These are phyloP conservation scores for Campylomormyrus numenius DNA, from an alignment of 2,113 vertebrate genomes.

Conservation along the genomic window DNA sequence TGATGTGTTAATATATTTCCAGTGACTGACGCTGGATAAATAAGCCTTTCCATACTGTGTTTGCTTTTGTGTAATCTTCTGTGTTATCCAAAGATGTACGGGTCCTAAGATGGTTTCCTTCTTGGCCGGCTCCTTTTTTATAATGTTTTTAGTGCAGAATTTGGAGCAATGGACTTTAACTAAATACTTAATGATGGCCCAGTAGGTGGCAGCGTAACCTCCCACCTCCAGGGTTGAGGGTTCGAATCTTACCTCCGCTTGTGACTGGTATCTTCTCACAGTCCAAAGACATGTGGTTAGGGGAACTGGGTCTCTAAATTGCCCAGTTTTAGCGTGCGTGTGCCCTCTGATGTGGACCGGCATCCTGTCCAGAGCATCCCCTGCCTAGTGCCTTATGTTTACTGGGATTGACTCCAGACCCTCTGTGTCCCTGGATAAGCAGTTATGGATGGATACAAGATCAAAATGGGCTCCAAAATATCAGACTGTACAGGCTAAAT, in stretches of 20 bases:
- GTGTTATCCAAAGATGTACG: constrained; percentile 29
- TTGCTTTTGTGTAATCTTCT: constrained; percentile 11
- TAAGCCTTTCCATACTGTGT: constrained; percentile 14
- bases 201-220: neutral
- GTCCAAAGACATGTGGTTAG: neutral
- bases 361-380: neutral
- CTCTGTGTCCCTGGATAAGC: neutral
- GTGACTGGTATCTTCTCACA: neutral
- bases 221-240: neutral
- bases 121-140: neutral
- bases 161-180: neutral
- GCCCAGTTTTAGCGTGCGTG: neutral
- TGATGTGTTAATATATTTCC: constrained; percentile 28
- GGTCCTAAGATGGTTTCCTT: constrained; percentile 21
- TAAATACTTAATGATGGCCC: neutral
- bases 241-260: neutral
- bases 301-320: neutral
- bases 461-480: neutral
- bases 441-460: neutral
- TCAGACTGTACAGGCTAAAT: neutral
- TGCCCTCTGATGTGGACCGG: neutral
- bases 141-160: neutral
- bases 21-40: constrained; percentile 14
- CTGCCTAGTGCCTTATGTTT: neutral
- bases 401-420: neutral